Percentiles rank a stretch among this genome's conserved stretches.
These are phyloP conservation scores for Heliothis subflexa DNA, from an alignment of 1,140 invertebrate genomes.

Conservation along the genomic window DNA sequence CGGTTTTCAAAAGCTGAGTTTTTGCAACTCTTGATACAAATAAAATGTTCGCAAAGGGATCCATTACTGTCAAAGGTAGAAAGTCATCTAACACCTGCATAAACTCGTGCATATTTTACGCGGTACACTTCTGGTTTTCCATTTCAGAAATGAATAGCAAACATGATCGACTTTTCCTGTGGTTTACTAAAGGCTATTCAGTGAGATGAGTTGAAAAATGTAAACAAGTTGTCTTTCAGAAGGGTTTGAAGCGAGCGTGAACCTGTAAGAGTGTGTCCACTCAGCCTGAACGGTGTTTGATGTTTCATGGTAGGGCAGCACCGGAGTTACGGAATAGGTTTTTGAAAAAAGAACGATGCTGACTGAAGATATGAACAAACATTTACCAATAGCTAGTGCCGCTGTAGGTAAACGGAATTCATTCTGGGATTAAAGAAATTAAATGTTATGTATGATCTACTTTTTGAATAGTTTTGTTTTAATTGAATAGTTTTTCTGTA, in stretches of 20 bases:
- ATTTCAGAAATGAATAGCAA: constrained; percentile 26
- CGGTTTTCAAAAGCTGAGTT: no score
- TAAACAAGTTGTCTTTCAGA: constrained; percentile 38
- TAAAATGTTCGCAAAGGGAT: no score
- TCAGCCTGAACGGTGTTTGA: constrained; percentile 33
- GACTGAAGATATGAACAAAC: no score
- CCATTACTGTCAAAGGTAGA: no score
- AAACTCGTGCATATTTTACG: neutral
- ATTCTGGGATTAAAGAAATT: no score
- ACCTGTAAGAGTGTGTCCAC: constrained; percentile 15
- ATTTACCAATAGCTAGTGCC: no score
- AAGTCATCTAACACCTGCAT: neutral
- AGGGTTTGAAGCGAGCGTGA: constrained; percentile 17
- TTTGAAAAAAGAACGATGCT: neutral
- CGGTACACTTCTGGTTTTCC: neutral
- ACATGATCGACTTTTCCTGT: constrained; percentile 16
- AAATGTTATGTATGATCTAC: no score
- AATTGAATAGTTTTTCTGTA: no score
- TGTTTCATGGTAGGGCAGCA: constrained; percentile 7
- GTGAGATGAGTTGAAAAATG: constrained; percentile 37
- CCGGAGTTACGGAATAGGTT: neutral
- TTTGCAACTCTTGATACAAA: no score
- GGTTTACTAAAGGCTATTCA: constrained; percentile 34
- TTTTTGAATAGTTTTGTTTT: no score
- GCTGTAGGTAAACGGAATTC: no score